phyloP scores from a whole-genome alignment of 2,888 invertebrate genomes.

The Cryptus viduatorius region DNA sequence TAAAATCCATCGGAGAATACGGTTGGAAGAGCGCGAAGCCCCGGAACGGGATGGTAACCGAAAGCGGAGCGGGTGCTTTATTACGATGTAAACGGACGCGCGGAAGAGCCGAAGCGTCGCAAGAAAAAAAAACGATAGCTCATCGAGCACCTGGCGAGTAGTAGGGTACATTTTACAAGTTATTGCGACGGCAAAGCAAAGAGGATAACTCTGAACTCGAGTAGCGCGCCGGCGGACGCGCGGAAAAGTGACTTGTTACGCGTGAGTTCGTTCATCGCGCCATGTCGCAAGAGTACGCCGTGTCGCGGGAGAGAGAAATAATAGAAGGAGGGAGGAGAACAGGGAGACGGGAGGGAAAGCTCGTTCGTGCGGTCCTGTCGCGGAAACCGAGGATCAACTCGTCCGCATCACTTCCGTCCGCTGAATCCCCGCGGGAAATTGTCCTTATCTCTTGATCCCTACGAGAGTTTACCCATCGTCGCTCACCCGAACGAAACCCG shows the following conservation, averaged over 20 bases:
- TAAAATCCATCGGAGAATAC: conserved; percentile 2
- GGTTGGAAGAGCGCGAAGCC: background rate
- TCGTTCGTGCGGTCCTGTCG: conserved; percentile 64
- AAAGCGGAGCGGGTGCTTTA: background rate
- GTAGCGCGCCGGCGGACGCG: too few species aligned
- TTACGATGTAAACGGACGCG: background rate
- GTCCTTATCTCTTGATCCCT: conserved; percentile 78
- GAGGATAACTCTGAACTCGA: background rate
- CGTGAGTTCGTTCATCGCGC: too few species aligned
- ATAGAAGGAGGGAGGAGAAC: background rate
- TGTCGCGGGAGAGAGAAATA: background rate
- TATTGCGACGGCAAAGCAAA: background rate
- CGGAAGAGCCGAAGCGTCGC: background rate
- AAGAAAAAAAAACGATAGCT: background rate
- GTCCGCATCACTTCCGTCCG: conserved; percentile 73
- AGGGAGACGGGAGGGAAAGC: conserved; percentile 22
- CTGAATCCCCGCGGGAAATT: conserved; percentile 76
- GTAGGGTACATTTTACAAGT: background rate
- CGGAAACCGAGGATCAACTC: conserved; percentile 72
- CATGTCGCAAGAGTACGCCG: background rate
- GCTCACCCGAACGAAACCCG: conserved; percentile 63
- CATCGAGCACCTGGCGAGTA: background rate
- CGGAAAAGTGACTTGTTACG: background rate
- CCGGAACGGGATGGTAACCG: background rate
- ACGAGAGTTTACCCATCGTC: conserved; percentile 76